Percentiles rank a stretch among this genome's conserved stretches.
These are phyloP conservation scores for Trinorchestia longiramus DNA, from an alignment of 1,140 invertebrate species.

Conservation along the genomic window DNA sequence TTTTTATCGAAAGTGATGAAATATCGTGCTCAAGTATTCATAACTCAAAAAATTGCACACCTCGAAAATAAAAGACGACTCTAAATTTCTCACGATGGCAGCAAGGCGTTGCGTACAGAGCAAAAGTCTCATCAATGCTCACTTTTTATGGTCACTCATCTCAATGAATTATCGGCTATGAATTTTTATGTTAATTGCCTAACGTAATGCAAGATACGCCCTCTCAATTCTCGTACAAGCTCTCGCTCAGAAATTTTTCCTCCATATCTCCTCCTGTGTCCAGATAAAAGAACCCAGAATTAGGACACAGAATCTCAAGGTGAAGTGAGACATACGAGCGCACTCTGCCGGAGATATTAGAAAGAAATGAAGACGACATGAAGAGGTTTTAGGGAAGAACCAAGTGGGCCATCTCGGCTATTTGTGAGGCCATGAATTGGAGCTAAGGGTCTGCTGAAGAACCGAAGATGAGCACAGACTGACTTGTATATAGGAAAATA, in stretches of 20 bases:
- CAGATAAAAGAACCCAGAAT: neutral
- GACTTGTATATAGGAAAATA: conserved; percentile 55
- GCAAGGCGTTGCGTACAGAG: neutral
- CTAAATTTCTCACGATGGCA: conserved; percentile 37
- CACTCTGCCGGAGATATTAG: conserved; percentile 42
- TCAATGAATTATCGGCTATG: conserved; percentile 45
- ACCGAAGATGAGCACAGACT: conserved; percentile 52
- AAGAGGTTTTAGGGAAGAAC: conserved; percentile 55
- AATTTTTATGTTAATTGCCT: conserved; percentile 45
- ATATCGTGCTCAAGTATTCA: conserved; percentile 26
- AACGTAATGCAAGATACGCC: conserved; percentile 5
- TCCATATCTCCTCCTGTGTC: neutral
- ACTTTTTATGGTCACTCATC: conserved; percentile 6
- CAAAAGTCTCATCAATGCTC: conserved; percentile 29
- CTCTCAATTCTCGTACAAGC: neutral
- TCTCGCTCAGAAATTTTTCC: neutral
- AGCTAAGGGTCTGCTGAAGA: conserved; percentile 54
- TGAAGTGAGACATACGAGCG: conserved; percentile 49
- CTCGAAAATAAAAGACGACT: conserved; percentile 43
- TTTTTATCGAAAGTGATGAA: conserved; percentile 39
- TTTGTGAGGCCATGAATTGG: conserved; percentile 55
- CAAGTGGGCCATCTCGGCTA: conserved; percentile 49
- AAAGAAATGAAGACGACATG: conserved; percentile 54
- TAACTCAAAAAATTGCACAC: conserved; percentile 36
- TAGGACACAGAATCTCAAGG: conserved; percentile 22